Evolutionary conservation across 2,113 vertebrate genomes (phyloP), one percentile per base, ranked within the genome.

Genomic region (Colaptes auratus): DNA sequence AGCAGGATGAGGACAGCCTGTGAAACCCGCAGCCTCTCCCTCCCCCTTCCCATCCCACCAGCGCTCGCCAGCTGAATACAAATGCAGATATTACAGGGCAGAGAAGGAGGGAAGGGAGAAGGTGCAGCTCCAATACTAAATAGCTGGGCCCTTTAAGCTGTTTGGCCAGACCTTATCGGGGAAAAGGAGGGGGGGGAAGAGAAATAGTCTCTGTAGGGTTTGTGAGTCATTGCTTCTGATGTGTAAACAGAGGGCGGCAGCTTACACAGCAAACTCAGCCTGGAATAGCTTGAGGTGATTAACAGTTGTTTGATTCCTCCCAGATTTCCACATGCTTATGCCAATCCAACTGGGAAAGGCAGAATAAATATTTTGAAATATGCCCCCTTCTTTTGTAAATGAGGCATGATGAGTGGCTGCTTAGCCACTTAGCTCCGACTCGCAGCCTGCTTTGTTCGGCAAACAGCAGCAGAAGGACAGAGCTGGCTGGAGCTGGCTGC

Each of bases 281-380:
- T 39, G 88, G 95, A 97, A 96, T 96, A 91, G 95, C 97, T 97
- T 78, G 94, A 95, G 91, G 95, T 97, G 97, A 97, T 97, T 97
- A 97, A 95, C 97, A 96, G 95, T 91, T 95, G 90, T 94, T 96
- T 96, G 95, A 96, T 96, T 97, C 95, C 97, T 96, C 67, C 7
- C 94, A 96, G 95, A 96, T 97, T 97, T 97, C 96, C 96, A 97
- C 90, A 92, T 92, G 97, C 95, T 97, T 97, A 94, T 88, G 95
- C 93, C 96, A 95, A 96, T 95, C 92, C 97, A 97, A 89, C 95
- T 95, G 96, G 95, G 96, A 96, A 92, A 95, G 95, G 92, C 95
- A 97, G 96, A 96, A 96, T 96, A 97, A 97, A 97, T 97, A 97
- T 97, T 97, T 96, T 97, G 96, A 97, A 97, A 97, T 95, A 95